Conservation (phyloP, 2,888 invertebrate genomes). For the Andrena haemorrhoa region DNA sequence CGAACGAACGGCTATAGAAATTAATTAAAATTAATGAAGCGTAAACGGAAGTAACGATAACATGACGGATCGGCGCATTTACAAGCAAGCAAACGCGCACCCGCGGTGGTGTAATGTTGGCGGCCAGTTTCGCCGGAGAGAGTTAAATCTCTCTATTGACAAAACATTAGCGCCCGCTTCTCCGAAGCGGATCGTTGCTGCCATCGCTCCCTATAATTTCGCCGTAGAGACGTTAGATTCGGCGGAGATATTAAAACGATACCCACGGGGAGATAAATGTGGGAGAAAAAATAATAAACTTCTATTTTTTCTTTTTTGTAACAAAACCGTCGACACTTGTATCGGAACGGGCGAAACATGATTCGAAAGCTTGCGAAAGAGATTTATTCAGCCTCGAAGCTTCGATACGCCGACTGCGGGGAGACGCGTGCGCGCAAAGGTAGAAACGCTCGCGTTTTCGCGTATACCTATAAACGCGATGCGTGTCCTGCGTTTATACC, state of each 20-base stretch:
- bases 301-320: too few species aligned
- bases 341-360: too few species aligned
- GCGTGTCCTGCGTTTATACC: conserved; percentile 80
- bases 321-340: too few species aligned
- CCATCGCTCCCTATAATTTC: conserved; percentile 41
- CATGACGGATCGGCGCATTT: conserved; percentile 70
- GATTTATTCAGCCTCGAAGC: neutral
- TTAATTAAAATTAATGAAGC: conserved; percentile 76
- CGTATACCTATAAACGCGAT: conserved; percentile 74
- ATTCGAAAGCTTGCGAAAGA: neutral
- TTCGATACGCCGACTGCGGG: conserved; percentile 10
- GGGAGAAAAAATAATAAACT: too few species aligned
- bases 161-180: conserved; percentile 57
- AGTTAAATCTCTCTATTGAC: conserved; percentile 67
- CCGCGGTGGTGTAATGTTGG: neutral
- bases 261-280: too few species aligned
- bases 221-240: too few species aligned
- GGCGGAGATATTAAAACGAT: too few species aligned
- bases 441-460: conserved; percentile 59
- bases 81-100: conserved; percentile 24
- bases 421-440: conserved; percentile 48
- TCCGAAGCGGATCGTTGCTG: conserved; percentile 32
- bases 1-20: conserved; percentile 63
- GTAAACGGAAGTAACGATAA: conserved; percentile 74
- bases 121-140: conserved; percentile 35